Percentiles rank a stretch among this genome's conserved stretches.
Conservation (phyloP, 2,797 vertebrate genomes). For the Momotus momota region DNA sequence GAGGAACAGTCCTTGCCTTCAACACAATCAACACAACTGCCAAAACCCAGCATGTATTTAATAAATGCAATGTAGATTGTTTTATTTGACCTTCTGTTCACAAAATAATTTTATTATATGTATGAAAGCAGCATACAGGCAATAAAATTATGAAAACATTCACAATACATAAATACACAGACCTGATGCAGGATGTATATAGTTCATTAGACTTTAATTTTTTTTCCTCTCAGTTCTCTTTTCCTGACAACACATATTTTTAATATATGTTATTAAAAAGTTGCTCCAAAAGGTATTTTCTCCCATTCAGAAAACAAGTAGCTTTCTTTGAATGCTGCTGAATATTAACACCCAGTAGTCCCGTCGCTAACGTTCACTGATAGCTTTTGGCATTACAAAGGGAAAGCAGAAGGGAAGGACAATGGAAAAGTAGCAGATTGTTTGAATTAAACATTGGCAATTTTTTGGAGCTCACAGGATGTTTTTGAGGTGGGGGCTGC, state of each 20-base stretch:
- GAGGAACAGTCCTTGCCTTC: background rate
- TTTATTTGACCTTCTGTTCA: slow-evolving; percentile 76
- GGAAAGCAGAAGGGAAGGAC: slow-evolving; percentile 40
- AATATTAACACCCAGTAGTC: slow-evolving; percentile 9
- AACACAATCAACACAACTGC: background rate
- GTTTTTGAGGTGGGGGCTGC: background rate
- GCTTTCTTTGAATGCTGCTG: slow-evolving; percentile 34
- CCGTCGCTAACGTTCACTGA: slow-evolving; percentile 20
- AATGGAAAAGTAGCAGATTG: slow-evolving; percentile 24
- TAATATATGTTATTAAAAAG: slow-evolving; percentile 4
- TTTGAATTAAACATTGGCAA: slow-evolving; percentile 25
- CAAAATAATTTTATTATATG: slow-evolving; percentile 85
- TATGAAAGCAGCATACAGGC: slow-evolving; percentile 85
- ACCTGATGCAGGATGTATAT: slow-evolving; percentile 74
- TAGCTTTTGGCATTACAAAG: slow-evolving; percentile 51
- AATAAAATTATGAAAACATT: slow-evolving; percentile 80
- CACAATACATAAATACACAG: slow-evolving; percentile 78
- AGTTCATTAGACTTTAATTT: slow-evolving; percentile 42
- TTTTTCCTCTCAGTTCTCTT: slow-evolving; percentile 54
- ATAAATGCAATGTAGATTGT: slow-evolving; percentile 68
- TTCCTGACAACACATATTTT: slow-evolving; percentile 10
- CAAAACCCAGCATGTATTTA: slow-evolving; percentile 25
- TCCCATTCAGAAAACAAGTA: slow-evolving; percentile 52
- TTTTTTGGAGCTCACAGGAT: slow-evolving; percentile 21
- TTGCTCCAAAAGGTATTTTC: slow-evolving; percentile 52